Evolutionary conservation across 35 echinoderm and acorn worm genomes (phyloP), one percentile per base, ranked within the genome.

Genomic region (Apostichopus californicus): DNA sequence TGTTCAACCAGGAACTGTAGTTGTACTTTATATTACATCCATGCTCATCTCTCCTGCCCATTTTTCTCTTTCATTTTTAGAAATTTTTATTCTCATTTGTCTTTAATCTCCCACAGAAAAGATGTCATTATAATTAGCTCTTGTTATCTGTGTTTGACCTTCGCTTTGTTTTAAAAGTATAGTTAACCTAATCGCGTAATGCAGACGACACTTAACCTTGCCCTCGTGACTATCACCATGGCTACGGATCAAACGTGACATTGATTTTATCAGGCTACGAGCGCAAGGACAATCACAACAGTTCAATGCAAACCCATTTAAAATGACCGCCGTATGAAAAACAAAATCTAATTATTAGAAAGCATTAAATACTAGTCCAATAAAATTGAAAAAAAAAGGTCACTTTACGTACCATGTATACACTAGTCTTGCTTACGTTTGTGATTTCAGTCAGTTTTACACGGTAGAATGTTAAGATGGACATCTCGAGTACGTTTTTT

Each of bases 261-360:
- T 85, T 85, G 81, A 85, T 85, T 85, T 85, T 7, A 85, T 85
- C 52, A 59, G 81, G 14, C 55, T 55, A 85, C 55, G 81, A 21
- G 81, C 81, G 57, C 81, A 85, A 85, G 81, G 81, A 85, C 81
- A 55, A 85, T 5, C 81, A 14, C 17, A 58, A 85, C 56, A 20
- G 81, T 85, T 85, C 81, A 59, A 85, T 85, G 56, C 81, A 85
- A 85, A 85, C 55, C 55, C 81, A 59, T 85, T 85, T 85, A 85
- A 56, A 85, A 85, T 23, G 54, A 85, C 57, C 20, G 9, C 55
- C 21, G 12, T 55, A 85, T 58, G 23, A 58, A 85, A 81, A 34
- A 13, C 81, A 85, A 75, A 75, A 85, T 85, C 55, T 85, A 85
- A 85, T 85, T 85, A 75, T 22, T 46, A 75, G 71, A 20, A 6